Percentiles rank a stretch among this genome's conserved stretches.
Evolutionary conservation across 2,797 vertebrate genomes (phyloP).

Genomic region (Acanthornis magna): DNA sequence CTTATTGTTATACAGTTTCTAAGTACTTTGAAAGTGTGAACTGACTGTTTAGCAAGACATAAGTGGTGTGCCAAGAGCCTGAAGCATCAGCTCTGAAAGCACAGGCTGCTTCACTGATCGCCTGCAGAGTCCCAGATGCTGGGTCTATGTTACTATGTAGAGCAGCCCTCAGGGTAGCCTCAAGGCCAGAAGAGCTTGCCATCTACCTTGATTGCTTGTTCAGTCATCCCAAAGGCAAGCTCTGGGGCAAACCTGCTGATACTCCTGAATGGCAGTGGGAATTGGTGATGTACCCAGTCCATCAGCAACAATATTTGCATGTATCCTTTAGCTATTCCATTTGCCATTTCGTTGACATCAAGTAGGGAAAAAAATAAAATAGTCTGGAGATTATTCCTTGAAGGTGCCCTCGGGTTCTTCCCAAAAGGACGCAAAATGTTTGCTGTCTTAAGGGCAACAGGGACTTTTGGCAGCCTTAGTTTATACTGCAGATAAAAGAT

Average conservation of each 20-base stretch:
- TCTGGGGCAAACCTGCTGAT: background rate
- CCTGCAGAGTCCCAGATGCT: background rate
- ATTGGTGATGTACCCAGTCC: background rate
- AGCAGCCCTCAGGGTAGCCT: constrained; percentile 12
- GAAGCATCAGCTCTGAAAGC: constrained; percentile 8
- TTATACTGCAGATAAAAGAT: background rate
- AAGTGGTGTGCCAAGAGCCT: background rate
- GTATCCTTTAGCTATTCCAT: background rate
- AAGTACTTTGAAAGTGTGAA: background rate
- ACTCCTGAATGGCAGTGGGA: background rate
- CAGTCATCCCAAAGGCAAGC: background rate
- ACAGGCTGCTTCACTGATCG: background rate
- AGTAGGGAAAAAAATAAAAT: background rate
- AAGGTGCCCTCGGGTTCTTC: constrained; percentile 2
- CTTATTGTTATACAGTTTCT: background rate
- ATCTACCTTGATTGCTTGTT: background rate
- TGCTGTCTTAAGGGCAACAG: background rate
- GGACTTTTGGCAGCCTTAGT: background rate
- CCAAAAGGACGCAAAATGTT: background rate
- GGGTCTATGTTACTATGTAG: background rate
- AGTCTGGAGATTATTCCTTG: background rate
- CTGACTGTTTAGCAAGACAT: background rate
- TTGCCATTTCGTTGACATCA: constrained; percentile 31
- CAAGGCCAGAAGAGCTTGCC: background rate
- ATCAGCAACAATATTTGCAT: background rate